Evolutionary conservation across 1,140 invertebrate species (phyloP), one percentile per base, ranked within the genome.

Genomic region (Neoseiulus cucumeris): DNA sequence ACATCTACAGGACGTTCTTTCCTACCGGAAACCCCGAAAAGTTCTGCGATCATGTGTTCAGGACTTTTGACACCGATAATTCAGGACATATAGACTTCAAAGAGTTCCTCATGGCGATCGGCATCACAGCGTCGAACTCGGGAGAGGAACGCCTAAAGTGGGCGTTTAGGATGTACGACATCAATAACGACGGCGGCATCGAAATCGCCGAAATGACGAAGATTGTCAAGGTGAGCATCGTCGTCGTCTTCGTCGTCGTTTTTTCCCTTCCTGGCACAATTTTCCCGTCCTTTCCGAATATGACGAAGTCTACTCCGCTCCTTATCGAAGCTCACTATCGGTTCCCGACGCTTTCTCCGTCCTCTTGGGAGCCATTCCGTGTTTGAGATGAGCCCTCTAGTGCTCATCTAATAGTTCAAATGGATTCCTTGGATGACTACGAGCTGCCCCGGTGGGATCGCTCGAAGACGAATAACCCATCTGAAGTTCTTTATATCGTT

Each of bases 1-100:
- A 98, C 79, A 96, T 97, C 85, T 98, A 98, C 80, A 95, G 92
- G 83, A 91, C 91, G 87, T 92, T 98, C 81, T 98, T 97, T 79
- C 93, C 94, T 12, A 91, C 88, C 72, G 93, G 95, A 65, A 93
- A 96, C 74, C 94, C 94, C 22, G 91, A 97, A 75, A 91, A 95
- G 77, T 98, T 98, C 79, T 98, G 94, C 76, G 91, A 97, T 74
- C 94, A 98, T 76, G 93, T 98, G 17, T 98, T 98, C 77, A 83
- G 94, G 71, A 97, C 94, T 80, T 98, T 98, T 77, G 93, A 97
- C 76, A 93, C 93, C 84, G 94, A 98, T 79, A 93, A 95, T 79
- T 94, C 94, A 79, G 94, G 91, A 69, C 94, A 91, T 78, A 95
- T 95, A 76, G 64, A 70, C 74, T 82, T 83, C 68, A 82, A 93